phyloP scores from a whole-genome alignment of 2,113 vertebrate genomes.

The Tachysurus vachellii region DNA sequence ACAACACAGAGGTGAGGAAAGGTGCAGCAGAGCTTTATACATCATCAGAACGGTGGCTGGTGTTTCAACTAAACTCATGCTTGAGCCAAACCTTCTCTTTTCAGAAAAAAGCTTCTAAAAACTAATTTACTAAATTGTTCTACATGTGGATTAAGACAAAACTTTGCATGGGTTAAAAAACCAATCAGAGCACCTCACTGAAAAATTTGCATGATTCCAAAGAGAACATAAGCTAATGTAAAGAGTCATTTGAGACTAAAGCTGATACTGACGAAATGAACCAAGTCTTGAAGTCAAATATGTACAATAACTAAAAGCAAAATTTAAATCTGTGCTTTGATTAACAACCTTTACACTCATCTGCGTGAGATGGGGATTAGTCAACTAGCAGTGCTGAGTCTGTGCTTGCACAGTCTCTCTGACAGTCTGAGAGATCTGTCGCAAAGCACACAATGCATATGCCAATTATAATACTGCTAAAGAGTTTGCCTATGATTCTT shows the following conservation, averaged over 20 bases:
- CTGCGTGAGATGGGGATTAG: background rate
- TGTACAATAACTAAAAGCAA: slow-evolving; percentile 7
- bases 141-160: background rate
- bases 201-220: background rate
- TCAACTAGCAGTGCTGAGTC: background rate
- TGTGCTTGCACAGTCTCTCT: background rate
- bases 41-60: slow-evolving; percentile 14
- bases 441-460: slow-evolving; percentile 4
- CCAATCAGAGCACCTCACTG: background rate
- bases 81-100: slow-evolving; percentile 6
- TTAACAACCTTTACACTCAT: background rate
- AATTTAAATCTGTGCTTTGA: slow-evolving; percentile 26
- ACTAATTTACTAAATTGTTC: background rate
- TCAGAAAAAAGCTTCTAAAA: slow-evolving; percentile 8
- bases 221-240: background rate
- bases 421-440: background rate
- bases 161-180: background rate
- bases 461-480: slow-evolving; percentile 2
- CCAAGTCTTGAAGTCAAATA: background rate
- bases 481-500: background rate
- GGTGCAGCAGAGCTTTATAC: slow-evolving; percentile 6
- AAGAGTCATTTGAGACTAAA: background rate
- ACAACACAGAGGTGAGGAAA: slow-evolving; percentile 60
- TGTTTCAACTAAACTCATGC: background rate
- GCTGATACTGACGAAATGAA: background rate